Evolutionary conservation across 30 jellyfish, hydroid and myxozoan species (phyloP), one percentile per base, ranked within the genome.

Genomic region (Aurelia sp.): DNA sequence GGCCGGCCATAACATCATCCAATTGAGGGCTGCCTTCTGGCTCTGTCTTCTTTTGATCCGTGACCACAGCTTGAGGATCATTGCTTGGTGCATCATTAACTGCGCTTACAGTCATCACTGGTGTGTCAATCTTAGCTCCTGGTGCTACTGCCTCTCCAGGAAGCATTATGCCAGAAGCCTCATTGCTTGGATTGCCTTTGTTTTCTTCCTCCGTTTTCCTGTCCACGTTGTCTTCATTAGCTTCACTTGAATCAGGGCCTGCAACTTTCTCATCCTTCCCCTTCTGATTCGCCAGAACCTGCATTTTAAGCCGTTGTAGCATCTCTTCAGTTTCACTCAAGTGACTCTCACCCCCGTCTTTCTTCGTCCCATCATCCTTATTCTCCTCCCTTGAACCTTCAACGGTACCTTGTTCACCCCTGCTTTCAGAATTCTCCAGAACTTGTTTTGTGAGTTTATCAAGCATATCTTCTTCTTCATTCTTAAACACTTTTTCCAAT

Each of bases 81-180:
- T 76, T 59, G 61, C 63, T 52, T 60, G 37, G 68, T 16, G 51
- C 67, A 20, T 21, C 83, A 57, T 12, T 55, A 55, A 23, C 35
- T 12, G 61, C 40, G 23, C 21, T 52, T 5, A 15, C 72, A 10
- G 3, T 44, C 10, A 13, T 9, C 15, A 44, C 55, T 10, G 55
- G 55, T 44, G 55, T 44, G 55, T 44, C 55, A 10, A 44, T 44
- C 59, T 53, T 52, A 57, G 58, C 59, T 74, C 85, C 85, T 22
- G 85, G 73, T 4, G 74, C 85, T 12, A 57, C 8, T 17, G 85
- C 85, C 41, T 74, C 85, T 13, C 61, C 73, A 22, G 62, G 10
- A 13, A 10, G 73, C 11, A 44, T 15, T 12, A 35, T 35, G 59
- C 1, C 31, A 20, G 55, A 11, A 3, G 4, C 60, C 9, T 0